Conservation (phyloP, 1,140 invertebrate genomes). For the Plectrocnemia conspersa region DNA sequence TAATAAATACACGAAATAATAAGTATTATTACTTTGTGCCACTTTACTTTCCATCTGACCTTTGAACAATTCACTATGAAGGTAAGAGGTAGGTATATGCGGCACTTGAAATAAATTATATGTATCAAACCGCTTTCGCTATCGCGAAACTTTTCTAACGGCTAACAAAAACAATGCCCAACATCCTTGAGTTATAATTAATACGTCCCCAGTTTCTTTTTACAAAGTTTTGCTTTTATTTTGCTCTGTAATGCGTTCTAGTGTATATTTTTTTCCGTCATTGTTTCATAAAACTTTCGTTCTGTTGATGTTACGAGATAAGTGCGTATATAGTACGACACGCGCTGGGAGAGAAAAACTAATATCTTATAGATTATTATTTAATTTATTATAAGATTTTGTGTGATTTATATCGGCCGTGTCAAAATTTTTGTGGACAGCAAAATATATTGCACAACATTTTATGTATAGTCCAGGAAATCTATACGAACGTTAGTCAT, state of each 20-base stretch:
- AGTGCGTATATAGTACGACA: no score
- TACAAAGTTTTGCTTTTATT: constrained; percentile 20
- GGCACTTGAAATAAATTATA: background rate
- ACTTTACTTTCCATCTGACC: background rate
- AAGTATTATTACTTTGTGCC: background rate
- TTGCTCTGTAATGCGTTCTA: constrained; percentile 15
- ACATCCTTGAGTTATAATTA: constrained; percentile 17
- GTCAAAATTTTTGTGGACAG: no score
- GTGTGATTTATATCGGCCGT: no score
- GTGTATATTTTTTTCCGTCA: background rate
- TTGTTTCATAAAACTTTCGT: background rate
- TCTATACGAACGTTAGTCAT: no score
- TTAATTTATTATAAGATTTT: no score
- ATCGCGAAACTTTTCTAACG: constrained; percentile 7
- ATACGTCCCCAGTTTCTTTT: constrained; percentile 14
- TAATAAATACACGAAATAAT: background rate
- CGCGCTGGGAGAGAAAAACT: no score
- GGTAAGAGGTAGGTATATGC: background rate
- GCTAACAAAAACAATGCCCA: constrained; percentile 19
- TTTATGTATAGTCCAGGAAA: no score
- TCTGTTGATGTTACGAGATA: no score
- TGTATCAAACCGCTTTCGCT: no score
- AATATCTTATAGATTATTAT: no score
- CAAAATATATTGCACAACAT: no score
- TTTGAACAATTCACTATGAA: background rate